Percentiles rank a stretch among this genome's conserved stretches.
phyloP scores from a whole-genome alignment of 2,888 invertebrate species.

The Taphrorychus bicolor region DNA sequence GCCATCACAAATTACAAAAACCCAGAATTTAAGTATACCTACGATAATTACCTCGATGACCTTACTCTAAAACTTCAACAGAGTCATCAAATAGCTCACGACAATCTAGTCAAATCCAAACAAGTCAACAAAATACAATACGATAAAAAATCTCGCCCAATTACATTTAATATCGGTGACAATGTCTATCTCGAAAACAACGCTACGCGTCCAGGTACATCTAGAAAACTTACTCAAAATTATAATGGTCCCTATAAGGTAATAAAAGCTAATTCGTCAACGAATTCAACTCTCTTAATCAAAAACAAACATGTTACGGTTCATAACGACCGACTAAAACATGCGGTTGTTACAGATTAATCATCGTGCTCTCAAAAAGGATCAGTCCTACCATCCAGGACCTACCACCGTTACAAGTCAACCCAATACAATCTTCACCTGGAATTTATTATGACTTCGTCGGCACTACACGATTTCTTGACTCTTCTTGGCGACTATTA shows the following conservation, averaged over 20 bases:
- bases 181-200: conserved; percentile 1
- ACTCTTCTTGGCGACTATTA: not conserved
- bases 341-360: not conserved
- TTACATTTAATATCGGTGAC: not conserved
- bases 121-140: conserved; percentile 1
- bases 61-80: not conserved
- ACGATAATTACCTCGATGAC: conserved; percentile 44
- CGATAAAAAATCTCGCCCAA: not conserved
- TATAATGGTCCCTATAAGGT: conserved; percentile 5
- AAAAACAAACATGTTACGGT: not conserved
- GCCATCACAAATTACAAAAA: conserved; percentile 44
- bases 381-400: not conserved
- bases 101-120: not conserved
- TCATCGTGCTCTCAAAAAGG: not conserved
- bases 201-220: not conserved
- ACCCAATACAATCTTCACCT: not conserved
- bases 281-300: not conserved
- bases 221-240: conserved; percentile 5
- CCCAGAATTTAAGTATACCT: conserved; percentile 47
- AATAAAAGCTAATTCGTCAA: not conserved
- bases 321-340: conserved; percentile 2
- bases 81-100: not conserved
- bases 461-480: not conserved
- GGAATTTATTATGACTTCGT: not conserved
- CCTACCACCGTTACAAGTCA: not conserved